Evolutionary conservation across 1,140 invertebrate genomes (phyloP), one percentile per base, ranked within the genome.

Genomic region (Leptinotarsa undecemlineata): DNA sequence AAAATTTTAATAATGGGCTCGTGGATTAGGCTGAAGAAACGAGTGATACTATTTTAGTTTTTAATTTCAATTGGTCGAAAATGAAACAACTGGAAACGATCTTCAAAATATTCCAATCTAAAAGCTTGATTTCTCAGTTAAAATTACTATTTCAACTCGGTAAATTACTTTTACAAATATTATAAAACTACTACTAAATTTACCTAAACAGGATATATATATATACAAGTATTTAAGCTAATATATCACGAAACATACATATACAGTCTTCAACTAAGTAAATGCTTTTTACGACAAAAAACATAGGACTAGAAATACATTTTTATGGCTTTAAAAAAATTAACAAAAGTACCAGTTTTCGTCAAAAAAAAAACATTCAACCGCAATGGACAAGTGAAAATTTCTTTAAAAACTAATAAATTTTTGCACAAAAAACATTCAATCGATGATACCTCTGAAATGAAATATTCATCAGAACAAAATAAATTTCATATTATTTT

Each of bases 131-230:
- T 11, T 42, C 33, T 42, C 14, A 57, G 51, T 57, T 57, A n/a
- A 15, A 57, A 57, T 57, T 19, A 19, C 51, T 19, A 57, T 57
- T 57, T 19, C 51, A 57, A 57, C 51, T 57, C 15, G n/a, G n/a
- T 57, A n/a, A 57, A 57, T 57, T 19, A 19, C 33, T 42, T 15
- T 17, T 77, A 74, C 76, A 77, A 77, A 77, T 72, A 74, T 77
- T 77, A 77, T 62, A 77, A 77, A 77, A 77, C 76, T 77, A 77
- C 68, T 15, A 47, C 72, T 74, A 66, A 76, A 60, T 75, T 72
- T 66, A 48, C 15, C 57, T 75, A 69, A 61, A 63, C 33, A 66
- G 42, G 62, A 47, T 77, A 68, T 74, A 60, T 26, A 23, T 23
- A 26, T 74, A 71, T 71, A 76, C 48, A 76, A 66, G 48, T 42